Evolutionary conservation across 2,797 vertebrate genomes (phyloP), one percentile per base, ranked within the genome.

Genomic region (Tarsius wallacei): DNA sequence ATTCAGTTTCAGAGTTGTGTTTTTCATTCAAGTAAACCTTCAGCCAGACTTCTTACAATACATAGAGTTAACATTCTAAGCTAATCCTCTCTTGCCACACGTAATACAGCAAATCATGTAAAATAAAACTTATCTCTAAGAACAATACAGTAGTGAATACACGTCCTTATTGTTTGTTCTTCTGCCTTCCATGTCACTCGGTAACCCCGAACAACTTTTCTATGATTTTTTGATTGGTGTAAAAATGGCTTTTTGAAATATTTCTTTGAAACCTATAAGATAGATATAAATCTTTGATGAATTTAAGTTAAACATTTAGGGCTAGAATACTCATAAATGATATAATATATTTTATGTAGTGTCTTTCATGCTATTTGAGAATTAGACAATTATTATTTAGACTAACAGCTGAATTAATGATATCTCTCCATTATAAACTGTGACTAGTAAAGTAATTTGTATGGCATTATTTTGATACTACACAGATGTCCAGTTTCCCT

Each of bases 401-500:
- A 57, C 14, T 76, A 24, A 78, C 51, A 88, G 26, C 12, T 6
- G 57, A 95, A 80, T 80, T 85, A 88, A 93, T 57, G n/a, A 76
- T 57, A 83, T 59, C 13, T 14, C n/a, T 83, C 68, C 53, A 55
- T 85, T 92, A 51, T 90, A 47, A 86, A 93, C 5, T 66, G 21
- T 95, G 63, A 93, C 31, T 70, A 77, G 55, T 28, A 83, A 42
- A 87, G 36, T 90, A 64, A 95, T 93, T 82, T 93, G 17, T 78
- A 51, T 70, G 61, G 57, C 49, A 86, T 90, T 82, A 82, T 7
- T 94, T 91, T 80, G n/a, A 49, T 81, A 53, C 49, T 59, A 22
- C 61, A 26, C 36, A 93, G 64, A 89, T 78, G 16, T 77, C 77
- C 31, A 53, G n/a, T 84, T 94, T 10, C 53, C 24, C 15, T 83